Conservation (phyloP, 35 echinoderm and acorn worm genomes). For the Holothuria glaberrima region DNA sequence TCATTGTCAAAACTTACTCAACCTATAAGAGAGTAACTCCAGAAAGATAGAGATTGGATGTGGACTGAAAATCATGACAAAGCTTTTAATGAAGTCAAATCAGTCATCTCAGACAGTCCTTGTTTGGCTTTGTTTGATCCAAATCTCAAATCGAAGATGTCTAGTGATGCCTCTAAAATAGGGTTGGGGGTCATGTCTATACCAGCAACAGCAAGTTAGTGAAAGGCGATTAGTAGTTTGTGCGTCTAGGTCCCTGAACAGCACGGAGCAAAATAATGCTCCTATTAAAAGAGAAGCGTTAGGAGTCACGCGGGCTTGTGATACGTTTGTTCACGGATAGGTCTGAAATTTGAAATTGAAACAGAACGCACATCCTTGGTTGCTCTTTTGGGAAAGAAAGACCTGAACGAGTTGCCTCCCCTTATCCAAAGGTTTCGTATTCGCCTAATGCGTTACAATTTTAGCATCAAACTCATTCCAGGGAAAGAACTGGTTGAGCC, state of each 20-base stretch:
- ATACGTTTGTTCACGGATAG: slow-evolving; percentile 1
- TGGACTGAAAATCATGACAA: no score
- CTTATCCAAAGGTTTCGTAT: slow-evolving; percentile 68
- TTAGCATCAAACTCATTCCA: slow-evolving; percentile 41
- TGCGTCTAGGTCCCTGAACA: slow-evolving; percentile 32
- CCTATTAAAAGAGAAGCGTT: slow-evolving; percentile 19
- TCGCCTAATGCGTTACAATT: no score
- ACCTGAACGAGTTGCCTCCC: slow-evolving; percentile 58
- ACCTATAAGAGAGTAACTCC: no score
- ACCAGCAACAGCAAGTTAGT: slow-evolving; percentile 13
- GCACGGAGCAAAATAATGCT: slow-evolving; percentile 27
- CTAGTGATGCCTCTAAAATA: no score
- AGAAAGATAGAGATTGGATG: no score
- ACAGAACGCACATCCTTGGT: slow-evolving; percentile 61
- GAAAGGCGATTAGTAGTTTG: slow-evolving; percentile 16
- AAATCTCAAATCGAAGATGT: no score
- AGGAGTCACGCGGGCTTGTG: no score
- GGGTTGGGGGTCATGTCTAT: slow-evolving; percentile 36
- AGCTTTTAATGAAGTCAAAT: no score
- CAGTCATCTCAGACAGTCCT: no score
- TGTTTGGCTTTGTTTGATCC: no score
- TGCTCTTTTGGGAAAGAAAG: no score
- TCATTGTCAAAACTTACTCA: no score
- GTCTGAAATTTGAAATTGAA: slow-evolving; percentile 57
- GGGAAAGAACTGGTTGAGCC: slow-evolving; percentile 54